Conservation (phyloP, 2,113 vertebrate species). For the Grantiella picta region DNA sequence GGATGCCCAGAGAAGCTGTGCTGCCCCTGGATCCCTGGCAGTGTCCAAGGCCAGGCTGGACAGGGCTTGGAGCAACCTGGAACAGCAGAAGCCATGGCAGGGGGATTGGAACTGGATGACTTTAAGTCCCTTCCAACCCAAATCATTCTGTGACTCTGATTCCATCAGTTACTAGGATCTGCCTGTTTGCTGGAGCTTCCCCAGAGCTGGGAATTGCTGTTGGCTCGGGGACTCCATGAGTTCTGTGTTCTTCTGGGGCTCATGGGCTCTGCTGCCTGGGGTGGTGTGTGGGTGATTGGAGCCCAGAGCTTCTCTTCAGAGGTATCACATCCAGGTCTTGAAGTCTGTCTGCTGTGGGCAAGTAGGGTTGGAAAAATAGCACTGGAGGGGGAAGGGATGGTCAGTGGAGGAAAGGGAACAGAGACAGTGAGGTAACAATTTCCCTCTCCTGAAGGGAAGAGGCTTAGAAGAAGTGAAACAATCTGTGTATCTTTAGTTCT, state of each 20-base stretch:
- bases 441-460: background rate
- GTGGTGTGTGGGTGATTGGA: background rate
- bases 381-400: background rate
- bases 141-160: background rate
- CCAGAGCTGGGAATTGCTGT: background rate
- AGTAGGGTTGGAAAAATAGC: background rate
- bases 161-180: background rate
- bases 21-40: background rate
- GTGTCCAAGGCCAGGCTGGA: rapidly evolving
- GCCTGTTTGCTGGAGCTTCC: background rate
- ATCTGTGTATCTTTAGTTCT: background rate
- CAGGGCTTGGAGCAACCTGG: rapidly evolving
- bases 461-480: conserved; percentile 38
- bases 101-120: background rate
- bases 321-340: background rate
- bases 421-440: background rate
- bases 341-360: background rate
- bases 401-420: background rate
- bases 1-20: background rate
- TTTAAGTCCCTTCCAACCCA: background rate
- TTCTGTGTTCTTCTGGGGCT: background rate
- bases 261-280: background rate
- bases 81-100: rapidly evolving
- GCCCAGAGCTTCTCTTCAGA: background rate
- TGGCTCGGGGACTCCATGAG: rapidly evolving